Evolutionary conservation across 2,797 vertebrate species (phyloP), one percentile per base, ranked within the genome.

Genomic region (Onychomys torridus): DNA sequence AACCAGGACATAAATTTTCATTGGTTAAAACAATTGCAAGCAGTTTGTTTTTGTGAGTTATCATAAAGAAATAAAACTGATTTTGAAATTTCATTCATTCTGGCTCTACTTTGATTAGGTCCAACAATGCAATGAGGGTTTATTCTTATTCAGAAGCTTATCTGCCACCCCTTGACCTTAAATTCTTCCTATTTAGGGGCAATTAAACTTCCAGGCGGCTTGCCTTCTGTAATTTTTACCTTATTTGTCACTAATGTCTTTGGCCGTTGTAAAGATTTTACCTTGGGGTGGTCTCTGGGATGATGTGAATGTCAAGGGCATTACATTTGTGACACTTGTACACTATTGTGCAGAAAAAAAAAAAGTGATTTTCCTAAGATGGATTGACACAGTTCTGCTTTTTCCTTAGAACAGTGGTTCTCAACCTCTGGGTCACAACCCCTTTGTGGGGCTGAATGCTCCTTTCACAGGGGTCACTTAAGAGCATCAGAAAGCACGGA

Each of bases 131-230:
- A 98, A 96, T 93, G 92, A 94, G 84, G 94, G 96, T 91, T 93
- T 89, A 85, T 93, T 97, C 96, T 97, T 95, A 97, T 96, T 98
- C 96, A 96, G 86, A 97, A 59, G 0, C 0, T 65, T 97, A 4
- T 23, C 6, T 61, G 19, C 4, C 19, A 90, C 17, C n/a, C 27
- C 14, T 59, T 59, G 37, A 90, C 6, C 57, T 17, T 89, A 97
- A 97, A 96, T 57, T 88, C 43, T 90, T 97, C 97, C 92, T 98
- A 95, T 97, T 98, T 98, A 97, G 91, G 91, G 82, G 89, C 86
- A 98, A 96, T 98, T 98, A 98, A 97, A 95, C 95, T 96, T 95
- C 65, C 83, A 97, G 90, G 85, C 85, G 96, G 87, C 87, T 94
- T 94, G 46, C 77, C 55, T 85, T 84, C 93, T 97, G 71, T 97